A percentile compares a stretch with the other conserved stretches of the same genome.
These are phyloP conservation scores for Macquaria australasica DNA, from an alignment of 2,113 vertebrate genomes.

Conservation along the genomic window DNA sequence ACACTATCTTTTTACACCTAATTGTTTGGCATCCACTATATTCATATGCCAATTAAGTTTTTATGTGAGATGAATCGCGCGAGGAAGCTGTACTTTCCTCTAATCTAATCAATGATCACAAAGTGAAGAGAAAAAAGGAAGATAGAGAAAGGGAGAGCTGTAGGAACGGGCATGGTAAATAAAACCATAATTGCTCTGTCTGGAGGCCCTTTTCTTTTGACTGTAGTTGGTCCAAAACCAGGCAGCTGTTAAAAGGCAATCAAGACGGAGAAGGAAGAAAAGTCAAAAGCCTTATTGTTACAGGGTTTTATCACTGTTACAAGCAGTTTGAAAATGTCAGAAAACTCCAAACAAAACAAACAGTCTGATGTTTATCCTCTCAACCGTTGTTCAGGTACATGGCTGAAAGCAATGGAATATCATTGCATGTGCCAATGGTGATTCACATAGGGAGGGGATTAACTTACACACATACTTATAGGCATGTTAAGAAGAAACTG, in stretches of 20 bases:
- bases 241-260: constrained; percentile 81
- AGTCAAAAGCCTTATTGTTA: constrained; percentile 83
- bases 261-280: constrained; percentile 66
- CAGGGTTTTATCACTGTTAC: constrained; percentile 72
- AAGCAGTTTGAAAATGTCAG: constrained; percentile 71
- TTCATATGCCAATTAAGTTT: constrained; percentile 38
- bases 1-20: constrained; percentile 47
- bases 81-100: constrained; percentile 41
- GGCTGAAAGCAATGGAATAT: constrained; percentile 76
- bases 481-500: constrained; percentile 42
- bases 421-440: constrained; percentile 68
- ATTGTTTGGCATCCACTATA: constrained; percentile 37
- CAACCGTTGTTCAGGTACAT: constrained; percentile 76
- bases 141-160: constrained; percentile 46
- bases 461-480: constrained; percentile 63
- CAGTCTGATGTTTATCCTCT: constrained; percentile 77
- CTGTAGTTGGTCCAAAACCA: constrained; percentile 77
- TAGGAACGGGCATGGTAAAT: constrained; percentile 75
- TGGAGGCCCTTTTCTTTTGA: constrained; percentile 72
- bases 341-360: constrained; percentile 82
- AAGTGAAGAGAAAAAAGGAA: constrained; percentile 40
- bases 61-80: constrained; percentile 53
- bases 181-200: constrained; percentile 82
- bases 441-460: constrained; percentile 64
- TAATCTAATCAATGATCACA: constrained; percentile 70